Evolutionary conservation across 2,888 invertebrate genomes (phyloP), one percentile per base, ranked within the genome.

Genomic region (Danaus chrysippus): DNA sequence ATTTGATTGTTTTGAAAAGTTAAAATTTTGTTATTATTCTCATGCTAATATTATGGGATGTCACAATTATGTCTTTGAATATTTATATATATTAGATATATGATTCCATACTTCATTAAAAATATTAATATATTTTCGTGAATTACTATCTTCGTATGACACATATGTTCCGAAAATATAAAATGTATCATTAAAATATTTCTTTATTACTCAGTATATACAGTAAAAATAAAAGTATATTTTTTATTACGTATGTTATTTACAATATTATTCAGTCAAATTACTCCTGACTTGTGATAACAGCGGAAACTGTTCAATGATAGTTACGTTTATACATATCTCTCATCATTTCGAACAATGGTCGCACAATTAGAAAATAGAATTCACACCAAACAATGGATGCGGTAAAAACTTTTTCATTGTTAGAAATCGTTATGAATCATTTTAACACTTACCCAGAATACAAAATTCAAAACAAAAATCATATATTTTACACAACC

Each of bases 401-500:
- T 58, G 54, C 46, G 42, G 44, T 19, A 23, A 42, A 53, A 23
- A 49, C 43, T 15, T 49, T 13, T 61, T 58, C 53, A 54, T 34
- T 49, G 42, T 49, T 54, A 9, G 17, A 56, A 49, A 53, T 19
- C n/a, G 10, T 34, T 9, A 59, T 19, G 43, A 17, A 52, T 56
- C 42, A 17, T 11, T 54, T 54, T 46, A 15, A 13, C 19, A 92
- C 95, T 93, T 86, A 97, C 97, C 97, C 97, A 97, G 86, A 97
- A 96, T 73, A 97, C 90, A 81, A 97, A 96, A 90, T 97, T 97
- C 73, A 97, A 92, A 76, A 96, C 92, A 87, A 97, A 97, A 84
- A 97, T 95, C 90, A 96, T 94, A 83, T 97, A 97, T 87, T 97
- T 97, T 57, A 97, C 95, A 86, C 96, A 96, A 56, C 96, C 94